These are phyloP conservation scores for Otus sunia DNA, from an alignment of 2,113 vertebrate genomes.

Conservation along the genomic window DNA sequence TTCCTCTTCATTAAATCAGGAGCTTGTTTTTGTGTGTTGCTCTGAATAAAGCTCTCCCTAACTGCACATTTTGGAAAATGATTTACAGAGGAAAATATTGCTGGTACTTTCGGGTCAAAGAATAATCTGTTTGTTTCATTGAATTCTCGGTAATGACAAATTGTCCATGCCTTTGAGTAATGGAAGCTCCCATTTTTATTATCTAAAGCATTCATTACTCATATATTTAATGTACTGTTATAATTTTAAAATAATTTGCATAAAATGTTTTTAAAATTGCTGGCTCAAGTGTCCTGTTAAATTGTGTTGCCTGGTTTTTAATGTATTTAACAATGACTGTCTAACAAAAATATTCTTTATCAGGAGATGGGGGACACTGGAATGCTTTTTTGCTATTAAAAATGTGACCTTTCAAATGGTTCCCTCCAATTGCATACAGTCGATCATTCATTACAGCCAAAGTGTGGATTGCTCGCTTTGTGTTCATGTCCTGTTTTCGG, in stretches of 20 bases:
- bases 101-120: slow-evolving; percentile 70
- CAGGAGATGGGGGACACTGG: slow-evolving; percentile 23
- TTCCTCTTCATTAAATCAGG: slow-evolving; percentile 32
- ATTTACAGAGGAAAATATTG: slow-evolving; percentile 73
- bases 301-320: slow-evolving; percentile 62
- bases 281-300: slow-evolving; percentile 69
- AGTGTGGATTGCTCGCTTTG: slow-evolving; percentile 95
- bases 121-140: slow-evolving; percentile 77
- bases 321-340: slow-evolving; percentile 62
- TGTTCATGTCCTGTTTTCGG: slow-evolving; percentile 99
- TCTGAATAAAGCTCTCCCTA: slow-evolving; percentile 58
- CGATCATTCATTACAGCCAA: slow-evolving; percentile 97
- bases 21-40: slow-evolving; percentile 17
- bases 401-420: slow-evolving; percentile 96
- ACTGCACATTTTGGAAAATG: slow-evolving; percentile 55
- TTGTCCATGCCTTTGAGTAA: slow-evolving; percentile 74
- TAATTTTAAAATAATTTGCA: slow-evolving; percentile 77
- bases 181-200: slow-evolving; percentile 73
- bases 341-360: slow-evolving; percentile 61
- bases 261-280: slow-evolving; percentile 67
- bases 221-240: slow-evolving; percentile 75
- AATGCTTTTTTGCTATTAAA: slow-evolving; percentile 43
- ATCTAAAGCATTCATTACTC: slow-evolving; percentile 76
- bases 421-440: slow-evolving; percentile 97
- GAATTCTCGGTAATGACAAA: slow-evolving; percentile 73